These are phyloP conservation scores for Tylochromis polylepis DNA, from an alignment of 2,113 vertebrate species.

Conservation along the genomic window DNA sequence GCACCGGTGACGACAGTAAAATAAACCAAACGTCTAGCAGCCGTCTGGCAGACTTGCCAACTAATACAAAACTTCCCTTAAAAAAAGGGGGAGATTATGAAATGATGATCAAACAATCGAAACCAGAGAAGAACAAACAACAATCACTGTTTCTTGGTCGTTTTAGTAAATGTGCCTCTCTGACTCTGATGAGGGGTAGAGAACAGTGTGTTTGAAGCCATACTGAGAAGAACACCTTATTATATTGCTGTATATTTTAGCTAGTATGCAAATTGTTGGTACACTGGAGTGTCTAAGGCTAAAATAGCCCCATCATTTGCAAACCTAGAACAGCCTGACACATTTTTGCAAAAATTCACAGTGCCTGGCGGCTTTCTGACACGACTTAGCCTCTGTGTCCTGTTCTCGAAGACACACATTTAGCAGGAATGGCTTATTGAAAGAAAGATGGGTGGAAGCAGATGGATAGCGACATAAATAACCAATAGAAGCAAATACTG, in stretches of 20 bases:
- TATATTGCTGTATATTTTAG: not conserved
- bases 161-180: not conserved
- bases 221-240: not conserved
- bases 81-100: not conserved
- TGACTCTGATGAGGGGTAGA: not conserved
- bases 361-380: not conserved
- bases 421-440: too few relatives aligned
- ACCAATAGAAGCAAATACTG: slow-evolving; percentile 7
- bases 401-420: not conserved
- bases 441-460: not conserved
- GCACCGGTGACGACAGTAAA: not conserved
- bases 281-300: not conserved
- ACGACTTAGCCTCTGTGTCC: not conserved
- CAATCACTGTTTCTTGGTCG: not conserved
- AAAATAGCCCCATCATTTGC: not conserved
- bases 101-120: not conserved
- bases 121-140: not conserved
- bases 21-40: not conserved
- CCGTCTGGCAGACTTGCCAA: not conserved
- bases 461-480: slow-evolving; percentile 1
- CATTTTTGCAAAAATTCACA: not conserved
- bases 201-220: not conserved
- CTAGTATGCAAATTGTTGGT: not conserved
- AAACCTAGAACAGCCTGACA: not conserved
- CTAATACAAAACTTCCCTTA: not conserved